Evolutionary conservation across 2,113 vertebrate genomes (phyloP).

Genomic region (Blennius ocellaris): DNA sequence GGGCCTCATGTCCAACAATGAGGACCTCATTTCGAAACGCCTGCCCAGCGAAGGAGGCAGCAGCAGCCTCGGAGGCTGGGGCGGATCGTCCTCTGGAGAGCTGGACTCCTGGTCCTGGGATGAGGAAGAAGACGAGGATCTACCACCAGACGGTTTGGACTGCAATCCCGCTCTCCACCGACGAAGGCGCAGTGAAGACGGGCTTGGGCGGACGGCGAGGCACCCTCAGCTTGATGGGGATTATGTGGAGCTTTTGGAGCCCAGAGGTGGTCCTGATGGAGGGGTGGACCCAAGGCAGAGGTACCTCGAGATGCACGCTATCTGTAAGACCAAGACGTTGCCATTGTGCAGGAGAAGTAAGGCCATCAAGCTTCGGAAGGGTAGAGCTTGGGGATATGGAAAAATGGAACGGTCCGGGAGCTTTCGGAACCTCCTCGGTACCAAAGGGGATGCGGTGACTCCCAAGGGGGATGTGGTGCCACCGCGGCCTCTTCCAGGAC

Average conservation of each 20-base stretch:
- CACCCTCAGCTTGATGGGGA: conserved; percentile 77
- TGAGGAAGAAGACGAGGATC: conserved; percentile 80
- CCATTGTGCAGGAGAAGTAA: conserved; percentile 85
- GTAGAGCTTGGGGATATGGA: conserved; percentile 85
- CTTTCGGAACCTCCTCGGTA: conserved; percentile 51
- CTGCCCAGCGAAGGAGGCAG: conserved; percentile 69
- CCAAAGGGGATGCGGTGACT: conserved; percentile 51
- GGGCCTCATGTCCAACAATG: conserved; percentile 54
- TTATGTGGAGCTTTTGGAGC: conserved; percentile 88
- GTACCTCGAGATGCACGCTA: conserved; percentile 84
- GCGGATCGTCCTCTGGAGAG: conserved; percentile 80
- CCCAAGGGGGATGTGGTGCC: conserved; percentile 51
- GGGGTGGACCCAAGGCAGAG: conserved; percentile 78
- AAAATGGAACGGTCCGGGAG: conserved; percentile 72
- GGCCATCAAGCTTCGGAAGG: conserved; percentile 84
- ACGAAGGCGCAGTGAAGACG: conserved; percentile 74
- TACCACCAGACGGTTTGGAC: conserved; percentile 58
- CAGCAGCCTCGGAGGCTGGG: conserved; percentile 71
- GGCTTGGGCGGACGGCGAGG: conserved; percentile 66
- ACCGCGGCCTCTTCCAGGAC: conserved; percentile 45
- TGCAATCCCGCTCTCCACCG: conserved; percentile 48
- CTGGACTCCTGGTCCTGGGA: conserved; percentile 85
- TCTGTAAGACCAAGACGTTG: conserved; percentile 86
- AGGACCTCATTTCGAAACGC: conserved; percentile 36
- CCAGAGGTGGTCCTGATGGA: conserved; percentile 82